phyloP scores from a whole-genome alignment of 2,888 invertebrate species.

The Timandra comae region DNA sequence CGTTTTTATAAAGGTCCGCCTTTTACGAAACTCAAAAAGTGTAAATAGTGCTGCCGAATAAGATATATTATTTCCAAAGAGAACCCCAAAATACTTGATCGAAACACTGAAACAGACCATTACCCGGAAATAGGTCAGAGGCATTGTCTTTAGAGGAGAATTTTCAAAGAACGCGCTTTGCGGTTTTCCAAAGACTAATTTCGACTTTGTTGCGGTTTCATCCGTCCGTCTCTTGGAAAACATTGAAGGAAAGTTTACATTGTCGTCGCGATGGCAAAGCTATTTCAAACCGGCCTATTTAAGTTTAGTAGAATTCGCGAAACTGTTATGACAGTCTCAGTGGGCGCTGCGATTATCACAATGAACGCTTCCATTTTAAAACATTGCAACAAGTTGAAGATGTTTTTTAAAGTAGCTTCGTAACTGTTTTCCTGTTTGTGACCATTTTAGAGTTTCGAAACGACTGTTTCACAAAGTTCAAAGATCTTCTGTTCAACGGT shows the following conservation, averaged over 20 bases:
- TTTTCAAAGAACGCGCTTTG: slow-evolving; percentile 26
- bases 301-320: slow-evolving; percentile 3
- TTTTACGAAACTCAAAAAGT: too few relatives aligned
- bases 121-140: slow-evolving; percentile 10
- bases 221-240: slow-evolving; percentile 23
- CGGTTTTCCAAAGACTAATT: slow-evolving; percentile 31
- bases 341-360: background rate
- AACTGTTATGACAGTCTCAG: slow-evolving; percentile 6
- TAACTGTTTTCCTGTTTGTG: too few relatives aligned
- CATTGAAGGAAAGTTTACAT: slow-evolving; percentile 16
- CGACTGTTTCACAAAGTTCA: too few relatives aligned
- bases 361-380: slow-evolving; percentile 1
- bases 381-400: slow-evolving; percentile 1
- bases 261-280: slow-evolving; percentile 1
- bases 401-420: too few relatives aligned
- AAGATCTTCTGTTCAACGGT: too few relatives aligned
- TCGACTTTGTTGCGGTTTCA: slow-evolving; percentile 33
- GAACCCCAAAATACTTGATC: background rate
- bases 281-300: slow-evolving; percentile 1
- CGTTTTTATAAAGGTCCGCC: too few relatives aligned
- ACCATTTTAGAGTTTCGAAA: too few relatives aligned
- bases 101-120: background rate
- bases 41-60: too few relatives aligned
- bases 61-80: too few relatives aligned
- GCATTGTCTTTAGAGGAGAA: slow-evolving; percentile 16